A percentile compares a stretch with the other conserved stretches of the same genome.
Conservation (phyloP, 2,888 invertebrate species). For the Baccha elongata region DNA sequence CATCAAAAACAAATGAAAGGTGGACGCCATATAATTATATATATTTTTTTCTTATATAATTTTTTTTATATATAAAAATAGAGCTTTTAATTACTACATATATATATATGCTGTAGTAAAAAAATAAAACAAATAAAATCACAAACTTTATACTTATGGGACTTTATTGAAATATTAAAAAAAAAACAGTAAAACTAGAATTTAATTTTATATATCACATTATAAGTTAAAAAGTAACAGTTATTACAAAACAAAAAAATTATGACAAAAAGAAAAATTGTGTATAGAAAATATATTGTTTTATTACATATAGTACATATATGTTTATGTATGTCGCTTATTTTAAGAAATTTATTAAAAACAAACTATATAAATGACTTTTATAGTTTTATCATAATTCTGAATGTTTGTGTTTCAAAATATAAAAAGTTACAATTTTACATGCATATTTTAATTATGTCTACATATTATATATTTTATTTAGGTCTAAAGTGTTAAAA, state of each 20-base stretch:
- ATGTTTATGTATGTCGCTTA: conserved; percentile 34
- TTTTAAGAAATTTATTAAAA: conserved; percentile 32
- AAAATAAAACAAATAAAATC: conserved; percentile 52
- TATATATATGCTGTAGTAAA: conserved; percentile 4
- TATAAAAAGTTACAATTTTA: conserved; percentile 57
- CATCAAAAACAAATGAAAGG: conserved; percentile 60
- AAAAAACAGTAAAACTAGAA: conserved; percentile 30
- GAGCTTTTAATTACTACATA: conserved; percentile 45
- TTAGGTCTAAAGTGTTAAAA: conserved; percentile 62
- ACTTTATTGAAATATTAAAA: conserved; percentile 37
- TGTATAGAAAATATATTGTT: conserved; percentile 45
- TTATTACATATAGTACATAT: conserved; percentile 38
- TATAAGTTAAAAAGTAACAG: background rate
- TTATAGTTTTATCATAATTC: conserved; percentile 1
- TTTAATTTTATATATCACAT: conserved; percentile 54
- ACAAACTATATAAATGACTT: conserved; percentile 6
- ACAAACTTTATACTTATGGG: conserved; percentile 38
- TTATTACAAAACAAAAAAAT: background rate
- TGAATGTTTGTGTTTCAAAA: conserved; percentile 52
- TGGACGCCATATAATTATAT: conserved; percentile 66
- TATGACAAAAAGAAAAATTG: background rate
- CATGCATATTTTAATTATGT: conserved; percentile 37
- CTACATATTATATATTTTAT: conserved; percentile 47
- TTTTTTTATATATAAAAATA: conserved; percentile 24
- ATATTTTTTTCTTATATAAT: conserved; percentile 29